Conservation (phyloP, 2,888 invertebrate species). For the Pilophorus perplexus region DNA sequence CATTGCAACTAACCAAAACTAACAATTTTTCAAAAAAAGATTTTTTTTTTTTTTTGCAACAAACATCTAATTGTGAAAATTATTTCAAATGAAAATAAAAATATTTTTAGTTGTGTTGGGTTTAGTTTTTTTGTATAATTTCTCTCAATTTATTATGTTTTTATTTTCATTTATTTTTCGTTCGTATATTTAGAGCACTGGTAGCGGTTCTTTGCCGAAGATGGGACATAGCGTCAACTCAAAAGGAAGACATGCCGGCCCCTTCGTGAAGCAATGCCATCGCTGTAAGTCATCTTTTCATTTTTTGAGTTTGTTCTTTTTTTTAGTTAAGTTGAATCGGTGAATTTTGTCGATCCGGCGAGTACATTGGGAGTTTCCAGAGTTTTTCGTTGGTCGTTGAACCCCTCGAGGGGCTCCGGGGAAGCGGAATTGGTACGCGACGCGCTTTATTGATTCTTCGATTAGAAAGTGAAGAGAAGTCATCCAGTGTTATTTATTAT, state of each 20-base stretch:
- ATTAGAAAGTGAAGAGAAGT: background rate
- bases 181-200: constrained; percentile 31
- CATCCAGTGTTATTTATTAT: background rate
- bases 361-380: no score
- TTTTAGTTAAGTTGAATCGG: background rate
- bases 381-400: background rate
- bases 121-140: constrained; percentile 4
- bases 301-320: background rate
- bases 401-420: background rate
- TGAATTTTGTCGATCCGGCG: background rate
- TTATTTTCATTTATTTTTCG: constrained; percentile 26
- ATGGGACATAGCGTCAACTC: constrained; percentile 40
- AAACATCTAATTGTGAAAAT: background rate
- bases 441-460: background rate
- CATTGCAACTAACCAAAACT: no score
- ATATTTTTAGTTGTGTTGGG: background rate
- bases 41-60: background rate
- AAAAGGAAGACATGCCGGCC: constrained; percentile 40
- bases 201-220: constrained; percentile 40
- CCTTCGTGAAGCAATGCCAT: constrained; percentile 41
- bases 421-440: no score
- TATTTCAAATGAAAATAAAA: background rate
- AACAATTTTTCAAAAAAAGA: background rate
- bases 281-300: constrained; percentile 27
- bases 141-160: background rate